Conservation (phyloP, 2,888 invertebrate genomes). For the Anarsia innoxiella region DNA sequence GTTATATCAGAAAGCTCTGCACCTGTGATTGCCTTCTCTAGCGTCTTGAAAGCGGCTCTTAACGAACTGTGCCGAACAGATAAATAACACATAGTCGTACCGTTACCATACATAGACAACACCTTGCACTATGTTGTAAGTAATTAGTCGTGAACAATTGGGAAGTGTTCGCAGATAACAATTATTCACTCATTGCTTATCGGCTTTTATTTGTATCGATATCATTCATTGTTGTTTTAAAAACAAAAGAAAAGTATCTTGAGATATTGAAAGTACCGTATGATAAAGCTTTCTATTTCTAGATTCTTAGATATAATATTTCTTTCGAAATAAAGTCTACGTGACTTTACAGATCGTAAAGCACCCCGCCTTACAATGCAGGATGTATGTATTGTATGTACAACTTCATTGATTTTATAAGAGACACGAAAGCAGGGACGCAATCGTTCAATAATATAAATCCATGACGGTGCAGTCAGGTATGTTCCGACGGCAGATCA, state of each 20-base stretch:
- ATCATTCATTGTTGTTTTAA: not conserved
- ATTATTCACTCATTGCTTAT: constrained; percentile 33
- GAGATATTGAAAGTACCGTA: too few species aligned
- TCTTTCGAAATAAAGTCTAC: too few species aligned
- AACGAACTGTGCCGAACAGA: not conserved
- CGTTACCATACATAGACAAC: constrained; percentile 2
- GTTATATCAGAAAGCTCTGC: too few species aligned
- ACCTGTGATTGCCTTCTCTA: not conserved
- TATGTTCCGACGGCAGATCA: not conserved
- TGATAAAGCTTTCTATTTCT: too few species aligned
- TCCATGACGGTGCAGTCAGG: not conserved
- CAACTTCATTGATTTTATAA: not conserved
- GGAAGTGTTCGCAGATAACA: constrained; percentile 44
- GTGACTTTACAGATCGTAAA: too few species aligned
- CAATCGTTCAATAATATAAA: not conserved
- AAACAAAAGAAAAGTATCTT: constrained; percentile 1
- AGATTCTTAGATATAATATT: too few species aligned
- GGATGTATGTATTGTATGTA: too few species aligned
- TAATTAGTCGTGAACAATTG: constrained; percentile 34
- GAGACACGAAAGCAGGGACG: not conserved
- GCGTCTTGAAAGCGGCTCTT: not conserved
- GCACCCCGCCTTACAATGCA: too few species aligned
- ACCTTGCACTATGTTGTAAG: constrained; percentile 28
- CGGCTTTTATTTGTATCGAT: constrained; percentile 20
- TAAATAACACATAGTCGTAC: not conserved